Percentiles rank a stretch among this genome's conserved stretches.
Evolutionary conservation across 2,113 vertebrate genomes (phyloP).

Genomic region (Gopherus flavomarginatus): DNA sequence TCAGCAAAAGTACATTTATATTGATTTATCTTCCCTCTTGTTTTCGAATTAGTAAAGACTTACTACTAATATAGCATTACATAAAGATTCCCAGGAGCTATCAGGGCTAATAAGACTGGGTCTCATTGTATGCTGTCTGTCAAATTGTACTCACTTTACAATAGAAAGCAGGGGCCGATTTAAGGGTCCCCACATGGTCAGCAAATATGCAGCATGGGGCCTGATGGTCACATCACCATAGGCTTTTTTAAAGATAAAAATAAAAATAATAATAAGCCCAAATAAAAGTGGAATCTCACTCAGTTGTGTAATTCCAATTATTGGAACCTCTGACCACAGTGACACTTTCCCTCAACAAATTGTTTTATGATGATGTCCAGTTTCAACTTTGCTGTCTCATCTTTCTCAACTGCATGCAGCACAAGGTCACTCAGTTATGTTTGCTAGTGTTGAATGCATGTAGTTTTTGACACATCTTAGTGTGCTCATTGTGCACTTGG

Average conservation of each 20-base stretch:
- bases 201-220: not conserved
- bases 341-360: not conserved
- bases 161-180: not conserved
- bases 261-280: not conserved
- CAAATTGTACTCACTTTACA: constrained; percentile 17
- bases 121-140: constrained; percentile 31
- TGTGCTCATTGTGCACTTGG: not conserved
- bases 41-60: constrained; percentile 70
- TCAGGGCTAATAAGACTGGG: constrained; percentile 30
- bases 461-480: not conserved
- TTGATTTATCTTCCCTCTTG: constrained; percentile 71
- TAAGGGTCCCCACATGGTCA: not conserved
- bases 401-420: not conserved
- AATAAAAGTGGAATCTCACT: not conserved
- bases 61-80: constrained; percentile 57
- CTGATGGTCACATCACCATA: not conserved
- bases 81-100: constrained; percentile 65
- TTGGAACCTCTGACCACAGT: not conserved
- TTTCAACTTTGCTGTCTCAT: not conserved
- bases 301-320: not conserved
- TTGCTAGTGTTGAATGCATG: not conserved
- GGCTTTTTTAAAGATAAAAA: not conserved
- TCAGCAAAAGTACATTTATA: constrained; percentile 60
- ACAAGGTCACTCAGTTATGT: not conserved
- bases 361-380: not conserved